phyloP scores from a whole-genome alignment of 1,140 invertebrate genomes.

The Solen grandis region DNA sequence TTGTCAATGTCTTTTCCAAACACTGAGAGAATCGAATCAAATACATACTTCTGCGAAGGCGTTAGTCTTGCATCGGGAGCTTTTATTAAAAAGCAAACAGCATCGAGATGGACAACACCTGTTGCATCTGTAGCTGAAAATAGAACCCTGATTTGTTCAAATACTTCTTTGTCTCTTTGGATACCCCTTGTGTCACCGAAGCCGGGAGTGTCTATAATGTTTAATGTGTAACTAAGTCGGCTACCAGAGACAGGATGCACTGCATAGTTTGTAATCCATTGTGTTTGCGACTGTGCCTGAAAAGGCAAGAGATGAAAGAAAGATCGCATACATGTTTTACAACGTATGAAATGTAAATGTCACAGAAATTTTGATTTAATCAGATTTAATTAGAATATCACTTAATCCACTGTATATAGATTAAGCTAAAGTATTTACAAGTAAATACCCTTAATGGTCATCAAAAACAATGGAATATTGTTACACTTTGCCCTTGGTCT shows the following conservation, averaged over 20 bases:
- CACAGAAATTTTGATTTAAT: too few species aligned
- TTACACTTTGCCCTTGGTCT: too few species aligned
- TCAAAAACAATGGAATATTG: too few species aligned
- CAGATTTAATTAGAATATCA: too few species aligned
- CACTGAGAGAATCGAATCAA: conserved; percentile 56
- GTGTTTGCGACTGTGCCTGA: conserved; percentile 51
- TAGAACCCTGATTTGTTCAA: conserved; percentile 43
- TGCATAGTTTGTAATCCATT: conserved; percentile 52
- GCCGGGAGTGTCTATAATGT: conserved; percentile 49
- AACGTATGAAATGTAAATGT: too few species aligned
- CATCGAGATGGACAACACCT: conserved; percentile 58
- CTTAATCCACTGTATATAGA: too few species aligned
- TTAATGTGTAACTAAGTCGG: conserved; percentile 20
- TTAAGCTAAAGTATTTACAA: too few species aligned
- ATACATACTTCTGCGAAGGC: conserved; percentile 53
- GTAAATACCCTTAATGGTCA: too few species aligned
- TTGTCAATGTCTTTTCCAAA: conserved; percentile 61
- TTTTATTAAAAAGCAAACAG: conserved; percentile 41
- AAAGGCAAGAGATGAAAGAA: too few species aligned
- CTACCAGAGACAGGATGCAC: conserved; percentile 11
- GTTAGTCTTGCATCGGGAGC: conserved; percentile 23
- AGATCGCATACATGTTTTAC: too few species aligned
- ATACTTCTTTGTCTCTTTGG: conserved; percentile 42
- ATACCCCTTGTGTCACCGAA: conserved; percentile 60
- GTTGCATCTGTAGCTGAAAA: conserved; percentile 17